Evolutionary conservation across 2,113 vertebrate species (phyloP).

Genomic region (Gavia stellata): DNA sequence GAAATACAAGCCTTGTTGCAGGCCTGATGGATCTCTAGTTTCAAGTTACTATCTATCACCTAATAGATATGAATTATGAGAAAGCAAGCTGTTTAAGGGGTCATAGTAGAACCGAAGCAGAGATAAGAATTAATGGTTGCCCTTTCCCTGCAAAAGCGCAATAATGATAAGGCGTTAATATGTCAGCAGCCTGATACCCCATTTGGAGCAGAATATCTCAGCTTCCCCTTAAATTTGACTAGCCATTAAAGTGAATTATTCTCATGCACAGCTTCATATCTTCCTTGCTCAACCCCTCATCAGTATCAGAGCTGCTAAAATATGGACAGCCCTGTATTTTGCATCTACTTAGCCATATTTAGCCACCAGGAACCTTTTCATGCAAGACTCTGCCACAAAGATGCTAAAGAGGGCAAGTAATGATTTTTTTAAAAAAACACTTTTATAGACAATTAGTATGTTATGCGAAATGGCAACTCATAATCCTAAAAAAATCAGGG

Average conservation of each 20-base stretch:
- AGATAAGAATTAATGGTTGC: neutral
- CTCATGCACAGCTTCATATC: neutral
- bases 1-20: neutral
- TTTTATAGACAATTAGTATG: neutral
- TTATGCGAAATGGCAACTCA: neutral
- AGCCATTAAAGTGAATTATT: neutral
- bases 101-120: neutral
- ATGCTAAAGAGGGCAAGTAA: neutral
- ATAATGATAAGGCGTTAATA: neutral
- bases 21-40: neutral
- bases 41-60: neutral
- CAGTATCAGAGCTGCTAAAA: neutral
- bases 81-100: neutral
- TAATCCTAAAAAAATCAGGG: neutral
- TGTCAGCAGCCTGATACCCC: neutral
- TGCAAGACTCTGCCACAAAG: neutral
- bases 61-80: neutral
- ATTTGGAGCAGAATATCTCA: neutral
- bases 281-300: neutral
- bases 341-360: neutral
- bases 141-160: neutral
- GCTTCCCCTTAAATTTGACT: neutral
- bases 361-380: neutral
- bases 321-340: neutral
- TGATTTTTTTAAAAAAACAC: neutral